phyloP scores from a whole-genome alignment of 2,113 vertebrate genomes.

The Tetrax tetrax region DNA sequence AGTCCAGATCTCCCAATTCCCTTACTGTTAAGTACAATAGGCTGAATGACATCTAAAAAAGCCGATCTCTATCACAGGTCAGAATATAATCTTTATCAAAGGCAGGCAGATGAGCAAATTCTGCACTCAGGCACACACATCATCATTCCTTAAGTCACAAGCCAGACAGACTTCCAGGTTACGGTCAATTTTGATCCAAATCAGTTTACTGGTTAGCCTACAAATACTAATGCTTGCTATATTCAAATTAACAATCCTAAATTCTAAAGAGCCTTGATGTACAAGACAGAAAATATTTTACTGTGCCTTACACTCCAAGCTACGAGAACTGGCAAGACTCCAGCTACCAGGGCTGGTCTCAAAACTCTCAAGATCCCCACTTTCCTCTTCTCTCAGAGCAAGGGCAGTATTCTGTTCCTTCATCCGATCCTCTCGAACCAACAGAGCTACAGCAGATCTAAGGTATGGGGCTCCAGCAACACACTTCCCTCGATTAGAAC shows the following conservation, averaged over 20 bases:
- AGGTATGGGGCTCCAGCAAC: not conserved
- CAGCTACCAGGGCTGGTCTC: not conserved
- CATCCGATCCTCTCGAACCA: not conserved
- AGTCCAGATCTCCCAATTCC: not conserved
- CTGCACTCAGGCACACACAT: not conserved
- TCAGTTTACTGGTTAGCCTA: not conserved
- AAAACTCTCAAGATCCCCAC: not conserved
- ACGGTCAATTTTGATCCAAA: not conserved
- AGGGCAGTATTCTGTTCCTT: not conserved
- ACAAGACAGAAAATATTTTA: not conserved
- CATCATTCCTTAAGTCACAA: not conserved
- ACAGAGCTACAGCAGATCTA: not conserved
- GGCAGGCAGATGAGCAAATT: not conserved
- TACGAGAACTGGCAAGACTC: not conserved
- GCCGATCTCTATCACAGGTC: not conserved
- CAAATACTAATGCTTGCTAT: not conserved
- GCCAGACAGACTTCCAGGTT: not conserved
- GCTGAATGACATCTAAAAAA: not conserved
- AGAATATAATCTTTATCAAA: not conserved
- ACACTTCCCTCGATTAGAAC: not conserved
- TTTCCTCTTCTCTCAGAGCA: not conserved
- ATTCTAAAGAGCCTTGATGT: not conserved
- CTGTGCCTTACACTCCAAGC: not conserved
- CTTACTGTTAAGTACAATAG: not conserved
- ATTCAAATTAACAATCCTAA: not conserved